Conservation (phyloP, 2,113 vertebrate species). For the Aegotheles bennettii region DNA sequence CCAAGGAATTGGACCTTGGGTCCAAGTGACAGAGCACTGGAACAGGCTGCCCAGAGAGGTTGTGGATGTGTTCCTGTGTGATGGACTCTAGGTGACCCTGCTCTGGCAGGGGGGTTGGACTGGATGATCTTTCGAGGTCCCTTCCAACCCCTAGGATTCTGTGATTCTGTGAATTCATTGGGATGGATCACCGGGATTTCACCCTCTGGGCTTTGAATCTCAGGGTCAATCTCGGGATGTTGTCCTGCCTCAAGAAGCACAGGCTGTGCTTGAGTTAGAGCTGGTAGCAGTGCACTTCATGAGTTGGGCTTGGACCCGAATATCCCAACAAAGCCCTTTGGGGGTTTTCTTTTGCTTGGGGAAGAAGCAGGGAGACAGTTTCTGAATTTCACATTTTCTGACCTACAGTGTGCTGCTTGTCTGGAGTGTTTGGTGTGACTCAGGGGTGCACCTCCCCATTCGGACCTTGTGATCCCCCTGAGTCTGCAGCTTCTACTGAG, state of each 20-base stretch:
- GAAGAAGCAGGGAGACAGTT: not conserved
- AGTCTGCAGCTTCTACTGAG: not conserved
- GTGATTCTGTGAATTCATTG: no score
- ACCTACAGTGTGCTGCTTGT: fast-evolving
- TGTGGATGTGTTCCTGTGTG: no score
- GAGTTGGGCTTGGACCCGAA: not conserved
- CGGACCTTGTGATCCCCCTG: fast-evolving
- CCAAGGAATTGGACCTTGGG: no score
- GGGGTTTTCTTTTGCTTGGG: not conserved
- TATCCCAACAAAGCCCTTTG: not conserved
- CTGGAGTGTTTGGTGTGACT: not conserved
- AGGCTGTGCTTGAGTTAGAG: not conserved
- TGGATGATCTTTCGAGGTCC: no score
- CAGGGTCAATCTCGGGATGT: not conserved
- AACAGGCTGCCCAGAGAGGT: no score
- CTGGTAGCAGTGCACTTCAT: not conserved
- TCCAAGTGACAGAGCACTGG: no score
- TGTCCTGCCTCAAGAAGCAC: not conserved
- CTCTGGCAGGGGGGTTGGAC: no score
- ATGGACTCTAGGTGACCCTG: no score
- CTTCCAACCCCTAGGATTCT: no score
- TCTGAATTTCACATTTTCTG: not conserved
- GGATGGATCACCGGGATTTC: not conserved
- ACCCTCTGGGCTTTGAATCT: not conserved
- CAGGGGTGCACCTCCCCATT: not conserved